phyloP scores from a whole-genome alignment of 1,140 invertebrate species.

The Drosophila hydei region DNA sequence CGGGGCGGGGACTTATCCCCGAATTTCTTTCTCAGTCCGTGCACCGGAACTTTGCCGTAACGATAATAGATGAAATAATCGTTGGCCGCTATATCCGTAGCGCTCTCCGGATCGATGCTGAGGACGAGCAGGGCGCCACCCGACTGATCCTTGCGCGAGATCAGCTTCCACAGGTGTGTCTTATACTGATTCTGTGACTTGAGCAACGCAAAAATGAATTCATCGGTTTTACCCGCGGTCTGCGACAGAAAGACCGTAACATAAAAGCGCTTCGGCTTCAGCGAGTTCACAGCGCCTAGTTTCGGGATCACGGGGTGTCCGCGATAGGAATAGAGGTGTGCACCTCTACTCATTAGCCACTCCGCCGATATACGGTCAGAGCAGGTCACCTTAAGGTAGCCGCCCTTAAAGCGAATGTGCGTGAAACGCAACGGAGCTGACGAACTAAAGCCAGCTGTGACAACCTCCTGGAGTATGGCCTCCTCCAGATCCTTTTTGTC shows the following conservation, averaged over 20 bases:
- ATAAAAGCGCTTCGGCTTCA: not conserved
- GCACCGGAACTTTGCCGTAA: conserved; percentile 9
- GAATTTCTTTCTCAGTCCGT: conserved; percentile 1
- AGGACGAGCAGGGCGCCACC: not conserved
- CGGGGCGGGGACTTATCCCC: not conserved
- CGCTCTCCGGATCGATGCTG: conserved; percentile 15
- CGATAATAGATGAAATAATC: conserved; percentile 26
- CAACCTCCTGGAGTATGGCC: conserved; percentile 23
- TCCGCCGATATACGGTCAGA: not conserved
- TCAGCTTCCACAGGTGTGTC: conserved; percentile 19
- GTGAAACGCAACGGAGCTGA: conserved; percentile 16
- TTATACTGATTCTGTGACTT: conserved; percentile 26
- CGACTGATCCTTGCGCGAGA: not conserved
- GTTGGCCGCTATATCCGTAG: conserved; percentile 11
- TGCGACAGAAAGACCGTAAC: conserved; percentile 1
- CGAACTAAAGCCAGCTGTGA: not conserved
- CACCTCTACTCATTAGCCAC: conserved; percentile 1
- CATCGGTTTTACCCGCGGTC: conserved; percentile 4
- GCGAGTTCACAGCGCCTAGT: not conserved
- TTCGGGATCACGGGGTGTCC: conserved; percentile 9
- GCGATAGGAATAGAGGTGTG: not conserved
- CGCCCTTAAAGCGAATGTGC: not conserved
- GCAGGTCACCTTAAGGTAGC: conserved; percentile 18
- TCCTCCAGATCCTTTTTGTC: conserved; percentile 28
- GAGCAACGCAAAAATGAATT: conserved; percentile 10